Base-by-base conservation (phyloP, 2,113 vertebrate species). In the Ailurus styani region DNA sequence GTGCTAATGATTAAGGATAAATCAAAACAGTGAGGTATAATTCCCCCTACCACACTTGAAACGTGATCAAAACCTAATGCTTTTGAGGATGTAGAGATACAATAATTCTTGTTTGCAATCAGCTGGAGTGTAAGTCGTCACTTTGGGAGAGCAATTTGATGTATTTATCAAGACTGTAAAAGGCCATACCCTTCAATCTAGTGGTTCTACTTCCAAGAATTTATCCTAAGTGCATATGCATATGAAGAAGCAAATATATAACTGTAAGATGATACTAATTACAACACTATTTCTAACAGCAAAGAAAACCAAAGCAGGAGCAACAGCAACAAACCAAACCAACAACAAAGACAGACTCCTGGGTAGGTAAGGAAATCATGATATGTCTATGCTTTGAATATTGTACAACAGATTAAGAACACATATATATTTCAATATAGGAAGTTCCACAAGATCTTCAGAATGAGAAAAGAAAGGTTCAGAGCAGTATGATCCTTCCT, bases 131-230 rank as follows among this genome's bases (percentile, higher is more conserved):
- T 34, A 87, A 87, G 17, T 72, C 79, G 34, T 15, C 2, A 60
- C 18, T 78, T 86, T 88, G 82, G 55, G 95, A 95, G 52, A n/a
- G n/a, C 15, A 81, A 91, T 97, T 95, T 88, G 45, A 68, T 52
- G 40, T 85, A 64, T 88, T 90, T 94, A 64, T 95, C 72, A 93
- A 93, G 31, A 60, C 9, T 97, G n/a, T 66, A 87, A 90, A 86
- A 90, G 50, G 17, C 4, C 70, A 45, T 70, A 55, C 2, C 20
- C 23, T 96, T 96, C 54, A 93, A 91, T 5, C 8, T n/a, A 77
- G 23, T 7, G 81, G 68, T 96, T 95, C 52, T 82, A 52, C 57
- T 21, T 93, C 40, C 52, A 91, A 86, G 64, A 96, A 66, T 86
- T 85, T 90, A 93, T 93, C 40, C 29, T 88, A 45, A 87, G 45